A percentile compares a stretch with the other conserved stretches of the same genome.
These are phyloP conservation scores for Lasaia peninsularis DNA, from an alignment of 1,140 invertebrate genomes.

Conservation along the genomic window DNA sequence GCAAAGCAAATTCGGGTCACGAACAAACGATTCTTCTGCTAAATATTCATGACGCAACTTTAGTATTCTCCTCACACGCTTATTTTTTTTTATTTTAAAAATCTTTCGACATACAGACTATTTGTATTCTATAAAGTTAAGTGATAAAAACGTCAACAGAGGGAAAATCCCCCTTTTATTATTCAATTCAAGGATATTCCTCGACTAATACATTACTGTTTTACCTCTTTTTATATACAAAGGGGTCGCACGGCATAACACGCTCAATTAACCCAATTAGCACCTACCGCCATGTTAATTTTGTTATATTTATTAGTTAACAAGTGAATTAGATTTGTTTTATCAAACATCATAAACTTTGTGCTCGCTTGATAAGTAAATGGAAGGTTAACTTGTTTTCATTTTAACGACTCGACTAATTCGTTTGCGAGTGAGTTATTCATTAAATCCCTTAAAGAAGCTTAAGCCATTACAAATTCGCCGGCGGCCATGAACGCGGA, in stretches of 20 bases:
- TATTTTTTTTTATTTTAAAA: constrained; percentile 12
- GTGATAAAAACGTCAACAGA: not conserved
- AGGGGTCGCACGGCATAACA: constrained; percentile 4
- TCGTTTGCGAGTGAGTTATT: constrained; percentile 14
- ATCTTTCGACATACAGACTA: constrained; percentile 21
- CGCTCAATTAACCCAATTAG: constrained; percentile 10
- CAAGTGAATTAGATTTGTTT: not conserved
- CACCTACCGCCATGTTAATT: not conserved
- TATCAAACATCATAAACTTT: not conserved
- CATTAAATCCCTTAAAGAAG: constrained; percentile 31
- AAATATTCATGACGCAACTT: constrained; percentile 48
- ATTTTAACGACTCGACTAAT: constrained; percentile 1
- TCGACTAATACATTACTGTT: not conserved
- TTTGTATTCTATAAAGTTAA: constrained; percentile 20
- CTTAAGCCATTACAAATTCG: constrained; percentile 39
- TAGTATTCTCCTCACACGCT: constrained; percentile 37
- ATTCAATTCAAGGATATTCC: not conserved
- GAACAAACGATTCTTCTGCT: constrained; percentile 50
- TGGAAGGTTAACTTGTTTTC: constrained; percentile 3
- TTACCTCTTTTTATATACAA: not conserved
- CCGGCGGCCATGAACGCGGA: constrained; percentile 41
- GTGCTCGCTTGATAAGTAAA: not conserved
- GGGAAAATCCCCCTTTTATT: not conserved
- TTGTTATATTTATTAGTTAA: constrained; percentile 6
- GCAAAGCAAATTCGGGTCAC: constrained; percentile 59